These are phyloP conservation scores for Eugnorisma glareosa DNA, from an alignment of 2,888 invertebrate genomes.

Conservation along the genomic window DNA sequence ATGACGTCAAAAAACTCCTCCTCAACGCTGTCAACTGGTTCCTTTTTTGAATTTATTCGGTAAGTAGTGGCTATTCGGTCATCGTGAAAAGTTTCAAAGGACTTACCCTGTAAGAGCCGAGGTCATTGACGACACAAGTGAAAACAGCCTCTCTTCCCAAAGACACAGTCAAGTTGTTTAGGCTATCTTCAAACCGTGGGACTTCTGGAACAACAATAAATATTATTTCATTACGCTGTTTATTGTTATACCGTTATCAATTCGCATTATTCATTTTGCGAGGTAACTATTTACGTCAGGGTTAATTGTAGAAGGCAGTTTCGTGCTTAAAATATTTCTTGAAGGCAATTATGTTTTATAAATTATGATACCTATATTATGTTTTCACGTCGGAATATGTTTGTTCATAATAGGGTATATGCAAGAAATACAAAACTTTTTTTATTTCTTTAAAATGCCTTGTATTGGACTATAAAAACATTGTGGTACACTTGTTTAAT, in stretches of 20 bases:
- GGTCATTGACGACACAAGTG: constrained; percentile 96
- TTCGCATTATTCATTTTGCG: constrained; percentile 33
- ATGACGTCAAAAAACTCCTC: no score
- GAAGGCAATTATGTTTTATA: constrained; percentile 26
- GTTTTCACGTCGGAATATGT: constrained; percentile 2
- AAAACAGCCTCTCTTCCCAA: constrained; percentile 95
- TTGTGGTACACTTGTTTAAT: no score
- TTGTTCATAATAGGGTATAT: no score
- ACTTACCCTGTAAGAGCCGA: constrained; percentile 94
- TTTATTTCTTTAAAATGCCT: no score
- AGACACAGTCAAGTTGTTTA: constrained; percentile 95
- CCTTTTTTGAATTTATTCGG: neutral
- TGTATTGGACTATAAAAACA: no score
- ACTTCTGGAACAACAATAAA: constrained; percentile 87
- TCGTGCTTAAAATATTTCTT: constrained; percentile 44
- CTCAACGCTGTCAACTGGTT: no score
- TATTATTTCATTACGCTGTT: constrained; percentile 50
- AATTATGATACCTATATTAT: constrained; percentile 30
- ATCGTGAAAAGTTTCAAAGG: constrained; percentile 9
- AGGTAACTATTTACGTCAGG: constrained; percentile 1
- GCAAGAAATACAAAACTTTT: no score
- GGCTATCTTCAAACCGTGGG: constrained; percentile 94
- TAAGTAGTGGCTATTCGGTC: neutral
- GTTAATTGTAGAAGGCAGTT: constrained; percentile 35
- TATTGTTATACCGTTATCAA: constrained; percentile 38